Conservation (phyloP, 1,140 invertebrate genomes). For the Dendroctonus ponderosae region DNA sequence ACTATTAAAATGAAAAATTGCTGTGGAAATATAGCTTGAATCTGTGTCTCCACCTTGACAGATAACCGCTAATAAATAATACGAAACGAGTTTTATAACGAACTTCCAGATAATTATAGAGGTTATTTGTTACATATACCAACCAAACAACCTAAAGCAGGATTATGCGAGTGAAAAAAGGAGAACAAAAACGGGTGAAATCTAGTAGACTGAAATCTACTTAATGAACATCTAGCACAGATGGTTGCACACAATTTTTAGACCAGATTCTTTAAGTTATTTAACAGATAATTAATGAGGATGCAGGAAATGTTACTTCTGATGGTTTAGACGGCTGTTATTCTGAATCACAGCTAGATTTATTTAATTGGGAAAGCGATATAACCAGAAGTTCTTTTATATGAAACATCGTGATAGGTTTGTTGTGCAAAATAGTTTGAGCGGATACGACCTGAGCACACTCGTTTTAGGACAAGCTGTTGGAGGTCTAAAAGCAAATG, state of each 20-base stretch:
- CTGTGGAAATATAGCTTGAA: too few species aligned
- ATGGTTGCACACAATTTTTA: neutral
- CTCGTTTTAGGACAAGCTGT: neutral
- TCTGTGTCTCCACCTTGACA: too few species aligned
- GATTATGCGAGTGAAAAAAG: neutral
- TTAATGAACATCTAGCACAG: neutral
- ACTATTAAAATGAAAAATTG: too few species aligned
- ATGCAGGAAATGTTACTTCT: neutral
- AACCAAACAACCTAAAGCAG: neutral
- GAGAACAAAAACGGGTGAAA: neutral
- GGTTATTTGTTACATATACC: neutral
- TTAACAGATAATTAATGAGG: neutral
- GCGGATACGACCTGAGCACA: neutral
- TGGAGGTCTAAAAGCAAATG: too few species aligned
- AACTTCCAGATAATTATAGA: slow-evolving; percentile 1
- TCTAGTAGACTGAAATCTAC: neutral
- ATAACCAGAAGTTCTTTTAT: neutral
- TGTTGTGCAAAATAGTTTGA: neutral
- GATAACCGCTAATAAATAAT: neutral
- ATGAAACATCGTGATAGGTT: neutral
- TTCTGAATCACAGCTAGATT: neutral
- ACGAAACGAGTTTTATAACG: neutral
- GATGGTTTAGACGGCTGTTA: too few species aligned
- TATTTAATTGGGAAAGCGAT: neutral
- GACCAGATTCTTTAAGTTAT: neutral